Percentiles rank a stretch among this genome's conserved stretches.
These are phyloP conservation scores for Corythornis leucogaster DNA, from an alignment of 2,797 vertebrate species.

Conservation along the genomic window DNA sequence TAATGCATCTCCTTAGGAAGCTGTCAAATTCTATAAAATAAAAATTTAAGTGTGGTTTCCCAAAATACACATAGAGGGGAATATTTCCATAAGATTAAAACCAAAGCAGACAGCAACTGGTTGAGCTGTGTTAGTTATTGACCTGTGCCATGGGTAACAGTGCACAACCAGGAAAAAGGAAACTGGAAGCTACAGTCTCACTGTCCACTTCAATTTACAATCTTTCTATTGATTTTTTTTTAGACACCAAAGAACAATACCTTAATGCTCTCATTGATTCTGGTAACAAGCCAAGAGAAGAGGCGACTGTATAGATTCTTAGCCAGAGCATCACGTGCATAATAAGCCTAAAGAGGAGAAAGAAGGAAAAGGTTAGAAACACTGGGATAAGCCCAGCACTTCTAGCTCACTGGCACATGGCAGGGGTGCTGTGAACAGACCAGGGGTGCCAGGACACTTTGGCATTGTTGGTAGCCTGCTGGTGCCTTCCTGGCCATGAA, in stretches of 20 bases:
- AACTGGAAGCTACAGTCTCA: not conserved
- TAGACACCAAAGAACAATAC: slow-evolving; percentile 72
- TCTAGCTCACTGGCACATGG: not conserved
- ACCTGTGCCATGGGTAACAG: not conserved
- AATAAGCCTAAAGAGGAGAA: slow-evolving; percentile 88
- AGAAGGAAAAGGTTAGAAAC: not conserved
- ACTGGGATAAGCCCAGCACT: not conserved
- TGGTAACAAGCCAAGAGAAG: slow-evolving; percentile 95
- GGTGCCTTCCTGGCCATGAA: rapidly evolving
- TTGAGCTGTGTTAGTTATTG: not conserved
- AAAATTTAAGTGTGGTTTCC: not conserved
- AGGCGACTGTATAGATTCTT: slow-evolving; percentile 98
- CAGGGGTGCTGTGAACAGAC: not conserved
- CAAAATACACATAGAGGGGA: not conserved
- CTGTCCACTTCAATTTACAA: not conserved
- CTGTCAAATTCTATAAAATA: not conserved
- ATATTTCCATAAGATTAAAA: not conserved
- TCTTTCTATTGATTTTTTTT: not conserved
- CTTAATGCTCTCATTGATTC: slow-evolving; percentile 99
- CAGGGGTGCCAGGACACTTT: not conserved
- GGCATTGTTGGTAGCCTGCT: rapidly evolving
- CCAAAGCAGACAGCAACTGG: not conserved
- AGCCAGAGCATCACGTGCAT: slow-evolving; percentile 95
- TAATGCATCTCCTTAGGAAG: not conserved
- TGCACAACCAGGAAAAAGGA: not conserved